A percentile compares a stretch with the other conserved stretches of the same genome.
These are phyloP conservation scores for Zosterops lateralis DNA, from an alignment of 2,113 vertebrate genomes.

Conservation along the genomic window DNA sequence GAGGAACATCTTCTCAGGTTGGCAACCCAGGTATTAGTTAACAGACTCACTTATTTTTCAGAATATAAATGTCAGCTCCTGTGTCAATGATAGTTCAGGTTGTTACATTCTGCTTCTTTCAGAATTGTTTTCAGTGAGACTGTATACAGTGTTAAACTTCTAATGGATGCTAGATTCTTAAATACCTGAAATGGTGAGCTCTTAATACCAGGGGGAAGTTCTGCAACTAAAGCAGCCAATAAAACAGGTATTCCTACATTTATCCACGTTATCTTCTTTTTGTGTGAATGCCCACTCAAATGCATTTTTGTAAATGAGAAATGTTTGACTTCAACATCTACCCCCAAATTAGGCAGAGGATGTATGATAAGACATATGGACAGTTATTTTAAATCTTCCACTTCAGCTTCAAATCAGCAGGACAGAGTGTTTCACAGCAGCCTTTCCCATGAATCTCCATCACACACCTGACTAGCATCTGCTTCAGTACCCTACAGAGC, in stretches of 20 bases:
- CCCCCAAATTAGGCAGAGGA: background rate
- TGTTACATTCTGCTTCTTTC: background rate
- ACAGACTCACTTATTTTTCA: background rate
- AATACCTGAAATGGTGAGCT: background rate
- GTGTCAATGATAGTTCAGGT: background rate
- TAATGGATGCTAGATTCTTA: background rate
- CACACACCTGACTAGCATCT: conserved; percentile 2
- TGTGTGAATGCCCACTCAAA: background rate
- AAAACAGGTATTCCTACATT: background rate
- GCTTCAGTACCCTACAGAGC: background rate
- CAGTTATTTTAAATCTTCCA: background rate
- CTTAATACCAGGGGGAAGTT: background rate
- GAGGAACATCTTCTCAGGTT: background rate
- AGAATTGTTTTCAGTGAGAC: background rate
- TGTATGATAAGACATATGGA: background rate
- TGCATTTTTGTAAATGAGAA: background rate
- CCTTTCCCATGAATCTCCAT: background rate
- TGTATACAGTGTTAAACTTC: background rate
- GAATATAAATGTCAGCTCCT: background rate
- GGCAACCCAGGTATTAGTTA: background rate
- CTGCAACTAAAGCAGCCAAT: background rate
- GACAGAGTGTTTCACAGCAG: background rate
- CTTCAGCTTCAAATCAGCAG: background rate
- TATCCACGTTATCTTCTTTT: background rate
- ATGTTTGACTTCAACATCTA: background rate